Conservation (phyloP, 2,797 vertebrate species). For the Acomys russatus region DNA sequence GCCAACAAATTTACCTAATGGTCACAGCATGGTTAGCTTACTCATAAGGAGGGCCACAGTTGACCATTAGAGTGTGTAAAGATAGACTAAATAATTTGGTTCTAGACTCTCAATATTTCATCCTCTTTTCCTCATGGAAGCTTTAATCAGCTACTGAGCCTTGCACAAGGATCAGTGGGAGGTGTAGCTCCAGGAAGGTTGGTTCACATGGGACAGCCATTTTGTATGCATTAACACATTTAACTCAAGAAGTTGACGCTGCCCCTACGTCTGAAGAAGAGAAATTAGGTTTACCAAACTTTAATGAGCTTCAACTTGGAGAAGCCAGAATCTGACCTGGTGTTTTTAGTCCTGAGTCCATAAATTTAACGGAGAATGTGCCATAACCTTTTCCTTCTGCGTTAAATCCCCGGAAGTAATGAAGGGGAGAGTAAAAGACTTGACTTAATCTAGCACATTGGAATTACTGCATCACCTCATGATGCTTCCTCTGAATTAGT, state of each 20-base stretch:
- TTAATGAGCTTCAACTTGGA: background rate
- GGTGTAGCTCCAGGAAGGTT: background rate
- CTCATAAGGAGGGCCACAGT: background rate
- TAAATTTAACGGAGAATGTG: conserved; percentile 28
- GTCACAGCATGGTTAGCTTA: background rate
- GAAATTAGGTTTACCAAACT: background rate
- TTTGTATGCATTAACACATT: conserved; percentile 2
- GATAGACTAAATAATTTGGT: background rate
- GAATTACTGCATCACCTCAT: background rate
- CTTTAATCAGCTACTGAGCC: background rate
- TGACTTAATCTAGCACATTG: conserved; percentile 18
- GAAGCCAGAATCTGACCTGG: background rate
- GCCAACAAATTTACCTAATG: background rate
- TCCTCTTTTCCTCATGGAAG: background rate
- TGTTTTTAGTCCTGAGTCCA: background rate
- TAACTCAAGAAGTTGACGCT: background rate
- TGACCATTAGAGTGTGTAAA: background rate
- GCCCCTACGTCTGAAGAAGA: background rate
- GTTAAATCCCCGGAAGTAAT: background rate
- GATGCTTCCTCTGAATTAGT: conserved; percentile 32
- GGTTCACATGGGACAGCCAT: background rate
- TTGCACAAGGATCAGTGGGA: background rate
- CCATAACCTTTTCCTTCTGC: background rate
- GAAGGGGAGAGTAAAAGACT: background rate
- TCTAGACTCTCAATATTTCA: background rate